Conservation (phyloP, 2,888 invertebrate species). For the Leucoptera coffeella region DNA sequence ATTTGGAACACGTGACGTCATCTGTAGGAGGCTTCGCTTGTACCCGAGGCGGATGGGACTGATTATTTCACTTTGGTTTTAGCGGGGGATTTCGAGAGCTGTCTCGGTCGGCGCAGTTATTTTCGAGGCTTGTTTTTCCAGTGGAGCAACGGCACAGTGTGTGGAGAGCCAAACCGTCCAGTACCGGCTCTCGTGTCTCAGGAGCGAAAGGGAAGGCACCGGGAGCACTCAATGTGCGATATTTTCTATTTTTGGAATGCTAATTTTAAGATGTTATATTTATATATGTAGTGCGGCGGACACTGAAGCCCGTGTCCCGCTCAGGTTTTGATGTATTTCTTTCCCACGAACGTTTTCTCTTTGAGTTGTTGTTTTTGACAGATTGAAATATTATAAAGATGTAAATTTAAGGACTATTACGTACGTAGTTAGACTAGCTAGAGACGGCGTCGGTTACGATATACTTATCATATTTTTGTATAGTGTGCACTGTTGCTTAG, state of each 20-base stretch:
- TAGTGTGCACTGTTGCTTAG: neutral
- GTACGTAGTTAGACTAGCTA: conserved; percentile 48
- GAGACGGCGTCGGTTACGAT: conserved; percentile 39
- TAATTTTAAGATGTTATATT: conserved; percentile 55
- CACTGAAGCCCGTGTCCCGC: conserved; percentile 42
- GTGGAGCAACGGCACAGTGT: no score
- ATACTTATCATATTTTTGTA: conserved; percentile 17
- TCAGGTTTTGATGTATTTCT: conserved; percentile 52
- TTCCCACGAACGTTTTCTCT: conserved; percentile 39
- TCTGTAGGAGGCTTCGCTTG: neutral
- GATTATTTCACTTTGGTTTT: no score
- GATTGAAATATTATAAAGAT: no score
- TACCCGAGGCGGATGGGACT: conserved; percentile 1
- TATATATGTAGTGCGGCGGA: conserved; percentile 50
- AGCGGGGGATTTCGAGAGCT: no score
- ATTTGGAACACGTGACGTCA: no score
- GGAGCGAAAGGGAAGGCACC: conserved; percentile 25
- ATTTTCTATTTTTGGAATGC: conserved; percentile 55
- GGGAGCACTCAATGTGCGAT: conserved; percentile 45
- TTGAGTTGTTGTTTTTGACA: no score
- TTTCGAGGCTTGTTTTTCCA: no score
- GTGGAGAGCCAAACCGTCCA: no score
- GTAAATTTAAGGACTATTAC: no score
- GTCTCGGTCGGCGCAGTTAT: no score
- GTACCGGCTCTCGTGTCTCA: no score